phyloP scores from a whole-genome alignment of 2,888 invertebrate genomes.

The Hedya salicella region DNA sequence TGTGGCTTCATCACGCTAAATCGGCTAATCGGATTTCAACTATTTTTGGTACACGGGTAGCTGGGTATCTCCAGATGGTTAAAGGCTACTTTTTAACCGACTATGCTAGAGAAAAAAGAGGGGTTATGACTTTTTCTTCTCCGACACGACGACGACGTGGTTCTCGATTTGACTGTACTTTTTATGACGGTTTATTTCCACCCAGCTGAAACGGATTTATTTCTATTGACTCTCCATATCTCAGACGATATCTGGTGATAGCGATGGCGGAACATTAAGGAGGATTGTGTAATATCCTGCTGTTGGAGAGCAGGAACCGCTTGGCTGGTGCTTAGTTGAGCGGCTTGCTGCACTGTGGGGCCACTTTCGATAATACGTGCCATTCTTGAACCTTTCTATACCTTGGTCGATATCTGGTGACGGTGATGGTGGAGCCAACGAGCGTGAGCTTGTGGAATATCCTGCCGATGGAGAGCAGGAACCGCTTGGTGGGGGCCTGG shows the following conservation, averaged over 20 bases:
- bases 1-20: too few species aligned
- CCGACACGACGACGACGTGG: too few species aligned
- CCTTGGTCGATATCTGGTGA: constrained; percentile 97
- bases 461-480: constrained; percentile 95
- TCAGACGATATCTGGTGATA: constrained; percentile 97
- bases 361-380: constrained; percentile 70
- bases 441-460: constrained; percentile 97
- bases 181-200: too few species aligned
- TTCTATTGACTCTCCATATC: constrained; percentile 86
- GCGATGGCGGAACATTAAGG: constrained; percentile 95
- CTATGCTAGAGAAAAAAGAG: too few species aligned
- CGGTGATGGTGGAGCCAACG: constrained; percentile 95
- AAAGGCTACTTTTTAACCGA: too few species aligned
- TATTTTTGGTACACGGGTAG: too few species aligned
- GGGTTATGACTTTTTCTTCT: too few species aligned
- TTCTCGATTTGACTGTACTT: too few species aligned
- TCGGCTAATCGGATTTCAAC: too few species aligned
- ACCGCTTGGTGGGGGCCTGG: constrained; percentile 87
- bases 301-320: constrained; percentile 95
- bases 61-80: too few species aligned
- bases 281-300: constrained; percentile 97
- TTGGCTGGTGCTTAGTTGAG: constrained; percentile 81
- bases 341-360: constrained; percentile 75
- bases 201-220: too few species aligned
- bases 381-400: constrained; percentile 58